Evolutionary conservation across 2,888 invertebrate genomes (phyloP), one percentile per base, ranked within the genome.

Genomic region (Smittia aterrima): DNA sequence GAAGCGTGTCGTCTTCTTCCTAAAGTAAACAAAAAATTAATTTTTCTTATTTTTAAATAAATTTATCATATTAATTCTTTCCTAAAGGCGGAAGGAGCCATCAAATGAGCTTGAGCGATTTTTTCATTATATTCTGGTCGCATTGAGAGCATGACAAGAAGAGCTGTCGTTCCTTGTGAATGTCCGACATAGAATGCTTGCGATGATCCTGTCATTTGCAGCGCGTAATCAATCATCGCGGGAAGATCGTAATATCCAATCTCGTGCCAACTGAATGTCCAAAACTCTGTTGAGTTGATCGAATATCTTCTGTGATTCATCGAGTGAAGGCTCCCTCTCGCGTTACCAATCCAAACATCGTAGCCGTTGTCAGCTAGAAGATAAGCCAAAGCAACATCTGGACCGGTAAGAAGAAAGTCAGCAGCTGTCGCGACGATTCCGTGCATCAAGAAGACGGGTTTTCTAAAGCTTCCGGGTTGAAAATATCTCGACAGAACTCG

Each of bases 181-280:
- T 92, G 91, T 0, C 92, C 93, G 0, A 90, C 80, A 79, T 92
- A 92, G 78, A 88, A 87, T 0, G 93, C 78, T 67, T 86, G 82
- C 3, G 84, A 76, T 64, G 85, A 83, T 0, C 86, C 85, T 0
- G 91, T 89, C 1, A 38, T 9, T 3, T 40, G 22, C 11, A 73
- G 20, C 16, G 62, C 25, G 24, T 73, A 64, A 16, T 73, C 72
- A 16, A 62, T 62, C 1, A 64, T 64, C 20, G 24, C 41, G 7
- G 62, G 24, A 9, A 73, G 7, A 13, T 73, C 72, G 16, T 40
- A 73, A n/a, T 40, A 40, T 25, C 72, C 72, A 13, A 73, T 73
- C 27, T 73, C 62, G 24, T 73, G 72, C 62, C 62, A 73, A 25
- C 62, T 62, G 40, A 62, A 73, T 9, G 2, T 40, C 72, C 72